phyloP scores from a whole-genome alignment of 2,797 vertebrate species.

The Oryzias sinensis region DNA sequence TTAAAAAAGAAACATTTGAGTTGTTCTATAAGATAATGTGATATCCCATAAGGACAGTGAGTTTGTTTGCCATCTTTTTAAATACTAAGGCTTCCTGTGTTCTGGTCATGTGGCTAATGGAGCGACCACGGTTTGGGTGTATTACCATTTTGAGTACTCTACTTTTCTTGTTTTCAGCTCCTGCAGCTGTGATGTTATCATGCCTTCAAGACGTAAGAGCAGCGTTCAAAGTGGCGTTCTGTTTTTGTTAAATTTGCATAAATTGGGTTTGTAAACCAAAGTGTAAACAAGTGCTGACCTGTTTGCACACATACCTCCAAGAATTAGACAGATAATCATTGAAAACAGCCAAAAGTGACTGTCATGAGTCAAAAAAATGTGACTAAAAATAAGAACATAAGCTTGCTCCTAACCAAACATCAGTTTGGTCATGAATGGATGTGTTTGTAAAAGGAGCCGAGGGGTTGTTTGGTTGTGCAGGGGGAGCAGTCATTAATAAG shows the following conservation, averaged over 20 bases:
- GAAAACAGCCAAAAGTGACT: conserved; percentile 28
- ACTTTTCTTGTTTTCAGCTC: conserved; percentile 23
- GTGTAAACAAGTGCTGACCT: conserved; percentile 50
- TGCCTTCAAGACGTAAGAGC: conserved; percentile 25
- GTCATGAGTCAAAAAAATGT: conserved; percentile 24
- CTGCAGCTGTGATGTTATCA: conserved; percentile 48
- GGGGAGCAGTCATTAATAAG: conserved; percentile 48
- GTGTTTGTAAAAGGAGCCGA: conserved; percentile 37
- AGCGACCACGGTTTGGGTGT: conserved; percentile 18
- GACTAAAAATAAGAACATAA: neutral
- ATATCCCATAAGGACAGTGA: conserved; percentile 13
- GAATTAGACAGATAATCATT: conserved; percentile 27
- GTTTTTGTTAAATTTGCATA: conserved; percentile 64
- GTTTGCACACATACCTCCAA: conserved; percentile 46
- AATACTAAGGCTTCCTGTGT: conserved; percentile 41
- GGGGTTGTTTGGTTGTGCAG: conserved; percentile 48
- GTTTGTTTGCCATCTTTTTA: conserved; percentile 18
- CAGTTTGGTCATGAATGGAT: conserved; percentile 18
- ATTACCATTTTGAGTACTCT: conserved; percentile 27
- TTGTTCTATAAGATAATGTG: too few relatives aligned
- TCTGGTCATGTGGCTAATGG: conserved; percentile 17
- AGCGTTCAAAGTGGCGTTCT: conserved; percentile 39
- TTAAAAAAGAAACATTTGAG: too few relatives aligned
- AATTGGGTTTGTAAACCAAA: conserved; percentile 46
- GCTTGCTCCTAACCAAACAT: conserved; percentile 3